Conservation (phyloP, 2,113 vertebrate genomes). For the Ranitomeya variabilis region DNA sequence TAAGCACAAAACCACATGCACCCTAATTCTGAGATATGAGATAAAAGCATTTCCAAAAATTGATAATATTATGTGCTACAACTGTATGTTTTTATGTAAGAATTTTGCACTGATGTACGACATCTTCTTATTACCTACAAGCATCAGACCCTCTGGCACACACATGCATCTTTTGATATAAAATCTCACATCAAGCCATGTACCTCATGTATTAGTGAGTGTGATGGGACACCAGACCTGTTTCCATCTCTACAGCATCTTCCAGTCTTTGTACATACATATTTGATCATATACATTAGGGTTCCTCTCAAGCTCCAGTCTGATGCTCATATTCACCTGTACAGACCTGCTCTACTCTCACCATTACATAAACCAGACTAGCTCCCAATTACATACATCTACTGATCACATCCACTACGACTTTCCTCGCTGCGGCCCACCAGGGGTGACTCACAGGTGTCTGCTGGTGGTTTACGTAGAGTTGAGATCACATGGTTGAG, state of each 20-base stretch:
- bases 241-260: neutral
- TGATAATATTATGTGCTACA: no score
- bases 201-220: neutral
- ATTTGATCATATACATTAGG: neutral
- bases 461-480: neutral
- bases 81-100: no score
- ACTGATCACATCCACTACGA: no score
- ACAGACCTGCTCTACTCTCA: neutral
- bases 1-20: no score
- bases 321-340: neutral
- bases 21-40: no score
- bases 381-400: neutral
- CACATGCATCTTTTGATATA: neutral
- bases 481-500: neutral
- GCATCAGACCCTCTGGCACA: neutral
- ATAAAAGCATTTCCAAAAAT: no score
- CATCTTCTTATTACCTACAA: neutral
- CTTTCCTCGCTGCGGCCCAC: neutral
- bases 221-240: neutral
- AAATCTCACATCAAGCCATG: neutral
- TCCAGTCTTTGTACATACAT: neutral
- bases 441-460: neutral
- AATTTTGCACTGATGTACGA: no score
- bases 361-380: neutral
- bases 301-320: neutral